Base-by-base conservation (phyloP, 53 echinoderm and acorn worm genomes). In the Mesocentrotus franciscanus region DNA sequence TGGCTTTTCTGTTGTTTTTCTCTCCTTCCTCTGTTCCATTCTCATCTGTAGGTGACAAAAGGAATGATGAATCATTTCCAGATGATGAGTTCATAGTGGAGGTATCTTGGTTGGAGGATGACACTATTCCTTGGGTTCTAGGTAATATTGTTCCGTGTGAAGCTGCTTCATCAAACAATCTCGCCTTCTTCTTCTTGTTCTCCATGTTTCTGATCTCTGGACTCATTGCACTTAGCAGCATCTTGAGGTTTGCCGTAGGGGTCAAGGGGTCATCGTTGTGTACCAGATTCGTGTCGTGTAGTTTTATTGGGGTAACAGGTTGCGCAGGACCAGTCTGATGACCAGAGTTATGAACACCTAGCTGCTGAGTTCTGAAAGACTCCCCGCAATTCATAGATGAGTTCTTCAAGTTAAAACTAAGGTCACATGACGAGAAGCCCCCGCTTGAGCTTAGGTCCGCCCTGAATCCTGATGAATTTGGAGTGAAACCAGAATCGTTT, bases 171-270 rank as follows among this genome's bases (percentile, higher is more conserved):
- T 96, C 89, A 93, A 98, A 98, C 8, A 98, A 90, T 2, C 96
- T 90, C 92, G 96, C 96, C 76, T 96, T 96, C 93, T 96, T 97
- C 62, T 97, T 93, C 27, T 94, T 96, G 26, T 97, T 97, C 76
- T 97, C 99, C 93, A 98, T 61, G 92, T 93, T 97, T 8, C 98
- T 95, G 61, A 98, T 98, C 61, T 98, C 97, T 0, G 98, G 99
- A 57, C 97, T 97, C 66, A 96, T 96, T 2, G 96, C 98, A 57
- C 97, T 98, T 26, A 97, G 96, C 49, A 99, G 95, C 60, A 99
- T 96, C 91, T 99, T 99, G 33, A 99, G 97, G 91, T 98, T 99
- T 24, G 99, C 96, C 26, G 98, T 98, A 27, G 99, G 99, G 24
- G 98, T 98, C 61, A 99, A 66, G 11, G 99, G 99, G 71, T 92